These are phyloP conservation scores for Pristionchus arcanus DNA, from an alignment of 2,888 invertebrate genomes.

Conservation along the genomic window DNA sequence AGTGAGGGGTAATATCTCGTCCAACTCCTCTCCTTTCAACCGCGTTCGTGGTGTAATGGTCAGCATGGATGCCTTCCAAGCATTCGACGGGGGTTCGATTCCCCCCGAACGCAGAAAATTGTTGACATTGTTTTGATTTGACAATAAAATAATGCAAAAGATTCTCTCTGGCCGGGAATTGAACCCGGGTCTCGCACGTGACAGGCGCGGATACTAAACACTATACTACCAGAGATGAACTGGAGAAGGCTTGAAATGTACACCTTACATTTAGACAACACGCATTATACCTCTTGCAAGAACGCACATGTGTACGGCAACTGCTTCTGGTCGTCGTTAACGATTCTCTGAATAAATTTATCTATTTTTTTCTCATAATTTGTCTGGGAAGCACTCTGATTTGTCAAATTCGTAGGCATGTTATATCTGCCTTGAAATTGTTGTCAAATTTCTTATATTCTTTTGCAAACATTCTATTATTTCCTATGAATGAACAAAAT, in stretches of 20 bases:
- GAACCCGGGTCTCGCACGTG: conserved; percentile 73
- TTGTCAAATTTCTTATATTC: no score
- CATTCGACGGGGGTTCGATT: conserved; percentile 66
- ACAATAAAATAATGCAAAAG: not conserved
- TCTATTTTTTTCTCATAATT: not conserved
- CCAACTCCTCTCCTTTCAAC: not conserved
- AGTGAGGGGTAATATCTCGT: not conserved
- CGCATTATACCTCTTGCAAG: not conserved
- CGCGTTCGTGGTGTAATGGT: conserved; percentile 65
- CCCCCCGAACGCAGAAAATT: conserved; percentile 61
- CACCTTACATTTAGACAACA: not conserved
- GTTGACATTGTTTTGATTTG: not conserved
- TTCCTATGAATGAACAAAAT: not conserved
- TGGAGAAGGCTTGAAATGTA: not conserved
- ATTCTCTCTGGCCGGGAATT: conserved; percentile 71
- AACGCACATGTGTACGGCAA: conserved; percentile 25
- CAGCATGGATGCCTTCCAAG: conserved; percentile 67
- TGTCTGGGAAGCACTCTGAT: no score
- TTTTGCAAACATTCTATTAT: not conserved
- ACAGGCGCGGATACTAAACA: conserved; percentile 73
- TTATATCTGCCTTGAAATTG: no score
- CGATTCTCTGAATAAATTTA: conserved; percentile 3
- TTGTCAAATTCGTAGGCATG: no score
- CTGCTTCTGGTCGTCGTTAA: conserved; percentile 34
- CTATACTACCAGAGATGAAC: conserved; percentile 65